Evolutionary conservation across 2,888 invertebrate genomes (phyloP), one percentile per base, ranked within the genome.

Genomic region (Emmelina monodactyla): DNA sequence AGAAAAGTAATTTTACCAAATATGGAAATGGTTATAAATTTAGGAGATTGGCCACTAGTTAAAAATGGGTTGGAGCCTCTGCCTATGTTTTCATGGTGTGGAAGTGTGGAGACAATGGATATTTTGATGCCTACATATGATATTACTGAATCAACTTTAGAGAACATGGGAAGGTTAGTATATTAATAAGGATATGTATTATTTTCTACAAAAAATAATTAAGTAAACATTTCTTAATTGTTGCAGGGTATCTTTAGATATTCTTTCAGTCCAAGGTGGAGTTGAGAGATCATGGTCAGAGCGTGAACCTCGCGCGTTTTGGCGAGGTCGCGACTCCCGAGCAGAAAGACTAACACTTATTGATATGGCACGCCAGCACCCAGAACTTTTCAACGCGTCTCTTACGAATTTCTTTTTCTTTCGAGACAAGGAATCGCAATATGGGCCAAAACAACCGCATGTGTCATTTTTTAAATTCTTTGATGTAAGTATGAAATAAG

Each of bases 341-440:
- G 82, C 85, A 36, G 91, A 94, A 58, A 82, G 97, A 16, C 79
- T 97, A 11, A 84, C 91, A 47, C 82, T 97, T 14, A 86, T 97
- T 10, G 87, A 89, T 35, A 83, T 97, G 46, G 85, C 92, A 0
- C 82, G 88, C 43, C 56, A 55, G 2, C 53, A 78, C 44, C 89
- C 94, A 0, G 85, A 93, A 34, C 64, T 95, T 3, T 86, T 96
- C 40, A 95, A 97, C 73, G 96, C 88, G 9, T 93, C 94, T 0
- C 84, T 97, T 14, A 97, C 97, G 0, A 93, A 95, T 62, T 97
- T 97, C 70, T 98, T 98, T 69, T 98, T 98, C 79, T 97, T 92
- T 58, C 85, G 87, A 44, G 88, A 95, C 50, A 85, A 92, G 65
- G 88, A 91, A 59, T 78, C 86, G 13, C 82, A 88, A 55, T 95